Percentiles rank a stretch among this genome's conserved stretches.
Conservation (phyloP, 2,888 invertebrate species). For the Teleiodes luculella region DNA sequence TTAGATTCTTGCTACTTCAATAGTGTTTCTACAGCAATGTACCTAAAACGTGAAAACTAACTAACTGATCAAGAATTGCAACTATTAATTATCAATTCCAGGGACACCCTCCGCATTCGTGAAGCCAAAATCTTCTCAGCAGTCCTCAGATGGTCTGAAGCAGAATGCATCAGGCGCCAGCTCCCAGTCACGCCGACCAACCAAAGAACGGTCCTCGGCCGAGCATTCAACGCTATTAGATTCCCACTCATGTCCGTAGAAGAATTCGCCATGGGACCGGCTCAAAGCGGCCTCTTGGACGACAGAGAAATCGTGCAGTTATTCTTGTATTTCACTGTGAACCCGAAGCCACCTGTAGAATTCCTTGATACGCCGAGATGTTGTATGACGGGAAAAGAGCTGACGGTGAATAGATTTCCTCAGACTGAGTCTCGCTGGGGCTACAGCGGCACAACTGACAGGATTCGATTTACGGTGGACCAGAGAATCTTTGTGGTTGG, state of each 20-base stretch:
- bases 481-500: constrained; percentile 89
- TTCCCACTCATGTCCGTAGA: constrained; percentile 92
- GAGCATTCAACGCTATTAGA: constrained; percentile 84
- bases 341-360: constrained; percentile 86
- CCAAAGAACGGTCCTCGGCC: constrained; percentile 83
- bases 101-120: constrained; percentile 87
- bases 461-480: constrained; percentile 89
- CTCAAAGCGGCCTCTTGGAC: constrained; percentile 85
- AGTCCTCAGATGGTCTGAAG: constrained; percentile 85
- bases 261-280: constrained; percentile 88
- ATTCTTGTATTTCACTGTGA: constrained; percentile 84
- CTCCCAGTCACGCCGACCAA: constrained; percentile 82
- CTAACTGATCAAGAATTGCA: no score
- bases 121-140: constrained; percentile 89
- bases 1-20: no score
- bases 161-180: constrained; percentile 84
- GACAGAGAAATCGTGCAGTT: constrained; percentile 87
- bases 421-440: constrained; percentile 90
- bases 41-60: no score
- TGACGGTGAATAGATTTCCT: constrained; percentile 84
- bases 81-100: constrained; percentile 39
- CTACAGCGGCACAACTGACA: constrained; percentile 89
- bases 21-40: no score
- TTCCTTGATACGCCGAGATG: constrained; percentile 86
- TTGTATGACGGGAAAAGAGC: constrained; percentile 88